Conservation (phyloP, 2,888 invertebrate species). For the Anticlea derivata region DNA sequence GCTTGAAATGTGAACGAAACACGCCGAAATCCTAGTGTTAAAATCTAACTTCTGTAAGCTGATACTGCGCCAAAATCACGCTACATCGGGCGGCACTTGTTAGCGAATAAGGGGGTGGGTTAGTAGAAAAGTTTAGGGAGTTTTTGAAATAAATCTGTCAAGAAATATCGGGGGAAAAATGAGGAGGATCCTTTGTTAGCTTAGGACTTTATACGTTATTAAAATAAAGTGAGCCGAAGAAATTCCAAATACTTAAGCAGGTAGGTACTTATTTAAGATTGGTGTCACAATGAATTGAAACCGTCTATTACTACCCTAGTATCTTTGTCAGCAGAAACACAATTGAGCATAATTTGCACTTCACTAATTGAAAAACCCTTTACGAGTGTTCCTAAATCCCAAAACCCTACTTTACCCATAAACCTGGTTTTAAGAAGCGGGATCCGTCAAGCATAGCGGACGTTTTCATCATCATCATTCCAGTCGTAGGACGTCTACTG, state of each 20-base stretch:
- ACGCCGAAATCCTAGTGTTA: no score
- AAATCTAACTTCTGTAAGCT: no score
- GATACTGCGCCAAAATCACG: no score
- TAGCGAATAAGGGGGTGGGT: not conserved
- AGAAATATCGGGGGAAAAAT: constrained; percentile 1
- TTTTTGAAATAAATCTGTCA: constrained; percentile 4
- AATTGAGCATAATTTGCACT: constrained; percentile 21
- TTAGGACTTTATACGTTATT: constrained; percentile 1
- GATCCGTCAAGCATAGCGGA: no score
- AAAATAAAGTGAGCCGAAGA: not conserved
- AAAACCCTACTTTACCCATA: not conserved
- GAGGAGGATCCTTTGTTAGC: constrained; percentile 2
- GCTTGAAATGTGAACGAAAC: no score
- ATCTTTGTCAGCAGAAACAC: constrained; percentile 3
- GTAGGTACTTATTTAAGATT: not conserved
- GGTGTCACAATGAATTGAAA: not conserved
- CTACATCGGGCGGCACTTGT: not conserved
- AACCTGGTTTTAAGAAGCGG: no score
- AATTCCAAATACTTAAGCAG: no score
- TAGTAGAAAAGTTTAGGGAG: constrained; percentile 2
- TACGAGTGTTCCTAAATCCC: constrained; percentile 7
- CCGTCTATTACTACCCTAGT: not conserved
- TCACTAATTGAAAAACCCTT: constrained; percentile 22
- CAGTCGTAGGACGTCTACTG: no score
- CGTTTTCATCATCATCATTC: no score